These are phyloP conservation scores for Acanthococcus lagerstroemiae DNA, from an alignment of 2,888 invertebrate species.

Conservation along the genomic window DNA sequence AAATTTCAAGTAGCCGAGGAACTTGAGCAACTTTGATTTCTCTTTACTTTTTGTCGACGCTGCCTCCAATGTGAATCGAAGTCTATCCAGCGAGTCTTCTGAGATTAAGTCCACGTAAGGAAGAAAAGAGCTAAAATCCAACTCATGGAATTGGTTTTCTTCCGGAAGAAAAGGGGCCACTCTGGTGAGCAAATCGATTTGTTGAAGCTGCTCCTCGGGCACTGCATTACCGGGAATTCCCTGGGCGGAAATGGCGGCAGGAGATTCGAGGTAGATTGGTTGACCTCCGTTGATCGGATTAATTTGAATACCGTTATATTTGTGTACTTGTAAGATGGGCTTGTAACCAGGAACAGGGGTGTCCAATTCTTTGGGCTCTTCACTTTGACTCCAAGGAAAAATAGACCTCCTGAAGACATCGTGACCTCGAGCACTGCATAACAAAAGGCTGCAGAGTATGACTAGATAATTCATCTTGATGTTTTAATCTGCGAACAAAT, in stretches of 20 bases:
- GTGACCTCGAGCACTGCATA: too few species aligned
- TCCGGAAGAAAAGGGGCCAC: constrained; percentile 11
- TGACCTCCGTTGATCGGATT: constrained; percentile 37
- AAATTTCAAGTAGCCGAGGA: constrained; percentile 3
- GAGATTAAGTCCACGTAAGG: constrained; percentile 19
- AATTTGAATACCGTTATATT: constrained; percentile 39
- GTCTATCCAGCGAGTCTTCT: constrained; percentile 6
- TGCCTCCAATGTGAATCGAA: background rate
- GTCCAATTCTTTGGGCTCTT: too few species aligned
- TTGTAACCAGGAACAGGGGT: constrained; percentile 1
- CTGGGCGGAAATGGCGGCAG: background rate
- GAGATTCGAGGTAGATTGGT: background rate
- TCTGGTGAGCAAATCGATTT: background rate
- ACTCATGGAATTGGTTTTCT: background rate
- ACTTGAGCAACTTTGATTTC: constrained; percentile 17
- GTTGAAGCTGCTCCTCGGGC: background rate
- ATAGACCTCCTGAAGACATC: too few species aligned
- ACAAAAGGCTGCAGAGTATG: too few species aligned
- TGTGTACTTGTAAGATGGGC: constrained; percentile 39
- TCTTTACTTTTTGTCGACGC: background rate
- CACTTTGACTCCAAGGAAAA: too few species aligned
- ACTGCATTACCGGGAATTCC: background rate
- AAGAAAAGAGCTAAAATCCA: background rate
- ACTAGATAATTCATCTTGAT: too few species aligned
- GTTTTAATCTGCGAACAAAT: too few species aligned